Evolutionary conservation across 30 jellyfish, hydroid and myxozoan species (phyloP), one percentile per base, ranked within the genome.

Genomic region (Aurelia aurita): DNA sequence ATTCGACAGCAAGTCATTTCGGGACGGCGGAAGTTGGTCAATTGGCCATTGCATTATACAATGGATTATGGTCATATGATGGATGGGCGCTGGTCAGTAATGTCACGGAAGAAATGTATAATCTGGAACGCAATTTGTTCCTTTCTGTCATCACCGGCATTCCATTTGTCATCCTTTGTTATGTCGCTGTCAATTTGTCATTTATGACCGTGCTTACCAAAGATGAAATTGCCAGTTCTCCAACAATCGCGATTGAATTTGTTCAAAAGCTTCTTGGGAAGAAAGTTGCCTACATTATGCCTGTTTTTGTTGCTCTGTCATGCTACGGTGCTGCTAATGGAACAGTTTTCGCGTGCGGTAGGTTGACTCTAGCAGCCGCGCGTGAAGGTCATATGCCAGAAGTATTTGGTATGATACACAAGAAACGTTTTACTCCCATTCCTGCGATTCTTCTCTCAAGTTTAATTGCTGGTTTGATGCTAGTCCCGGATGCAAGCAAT

Each of bases 331-430:
- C 97, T 1, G 86, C 91, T 15, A 77, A 80, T 59, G 92, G 89
- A 16, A 51, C 95, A 3, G 88, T 89, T 15, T 89, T 89, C 67
- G 72, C 97, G 5, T 89, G 93, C 60, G 84, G 91, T 19, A 29
- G 97, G 25, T 28, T 82, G 81, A 70, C 89, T 18, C 83, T 89
- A 0, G 90, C 97, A 11, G 97, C 97, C n/a, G 95, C 86, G 27
- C 82, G 92, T 6, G 93, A 80, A 55, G 97, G 97, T 10, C 97
- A 89, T 64, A 61, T 89, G 90, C 97, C 97, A 7, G 75, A 59
- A 61, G 46, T 74, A 2, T 66, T 89, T 23, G 74, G 87, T 10
- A 72, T 77, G 88, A 82, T 89, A 21, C 91, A 89, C 82, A 71
- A 69, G 78, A 64, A 68, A 18, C 80, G 97, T 19, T 45, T 39